Conservation (phyloP, 1,140 invertebrate species). For the Bombus impatiens region DNA sequence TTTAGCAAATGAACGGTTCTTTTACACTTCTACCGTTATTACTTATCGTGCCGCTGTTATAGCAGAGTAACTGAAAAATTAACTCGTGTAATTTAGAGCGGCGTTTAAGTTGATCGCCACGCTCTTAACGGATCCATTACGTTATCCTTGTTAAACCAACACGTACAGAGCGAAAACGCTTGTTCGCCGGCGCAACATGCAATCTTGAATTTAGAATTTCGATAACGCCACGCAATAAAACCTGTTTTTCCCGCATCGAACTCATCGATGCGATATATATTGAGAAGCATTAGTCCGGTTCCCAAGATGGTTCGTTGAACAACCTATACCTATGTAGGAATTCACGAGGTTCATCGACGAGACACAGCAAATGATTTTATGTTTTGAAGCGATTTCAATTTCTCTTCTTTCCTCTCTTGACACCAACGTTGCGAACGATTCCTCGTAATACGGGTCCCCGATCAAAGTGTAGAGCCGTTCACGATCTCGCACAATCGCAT, state of each 20-base stretch:
- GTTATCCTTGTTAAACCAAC: slow-evolving; percentile 54
- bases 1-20: slow-evolving; percentile 49
- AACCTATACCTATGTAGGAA: neutral
- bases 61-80: slow-evolving; percentile 63
- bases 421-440: slow-evolving; percentile 44
- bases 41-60: slow-evolving; percentile 58
- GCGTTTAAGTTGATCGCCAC: slow-evolving; percentile 63
- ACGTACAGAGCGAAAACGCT: slow-evolving; percentile 38
- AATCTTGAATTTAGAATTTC: slow-evolving; percentile 46
- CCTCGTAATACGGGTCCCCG: slow-evolving; percentile 59
- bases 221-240: neutral
- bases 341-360: slow-evolving; percentile 33
- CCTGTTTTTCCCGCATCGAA: neutral
- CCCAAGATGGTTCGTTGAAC: neutral
- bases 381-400: slow-evolving; percentile 61
- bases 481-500: slow-evolving; percentile 70
- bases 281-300: neutral
- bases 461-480: slow-evolving; percentile 66
- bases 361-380: slow-evolving; percentile 54
- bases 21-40: slow-evolving; percentile 34
- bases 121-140: slow-evolving; percentile 58
- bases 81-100: slow-evolving; percentile 61
- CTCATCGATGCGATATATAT: neutral
- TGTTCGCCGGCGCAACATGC: slow-evolving; percentile 23
- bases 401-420: slow-evolving; percentile 46